phyloP scores from a whole-genome alignment of 2,113 vertebrate genomes.

The Machaerirhynchus nigripectus region DNA sequence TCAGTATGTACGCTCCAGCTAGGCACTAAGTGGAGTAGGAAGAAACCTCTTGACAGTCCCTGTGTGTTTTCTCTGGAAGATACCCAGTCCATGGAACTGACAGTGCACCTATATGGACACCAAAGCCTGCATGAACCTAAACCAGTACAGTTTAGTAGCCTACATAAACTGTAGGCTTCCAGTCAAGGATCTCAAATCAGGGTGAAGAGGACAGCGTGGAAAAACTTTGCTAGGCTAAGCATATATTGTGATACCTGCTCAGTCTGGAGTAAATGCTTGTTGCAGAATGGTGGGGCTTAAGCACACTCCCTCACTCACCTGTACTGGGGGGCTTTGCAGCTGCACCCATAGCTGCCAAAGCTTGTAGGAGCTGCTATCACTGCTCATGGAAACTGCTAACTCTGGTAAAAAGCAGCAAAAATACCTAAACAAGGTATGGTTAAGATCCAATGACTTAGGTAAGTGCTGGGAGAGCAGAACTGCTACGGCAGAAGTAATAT shows the following conservation, averaged over 20 bases:
- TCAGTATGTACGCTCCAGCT: not conserved
- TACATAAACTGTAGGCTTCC: not conserved
- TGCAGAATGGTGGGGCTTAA: not conserved
- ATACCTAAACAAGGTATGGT: not conserved
- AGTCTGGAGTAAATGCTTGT: not conserved
- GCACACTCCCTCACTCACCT: not conserved
- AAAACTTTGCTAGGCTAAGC: not conserved
- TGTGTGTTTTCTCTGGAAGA: not conserved
- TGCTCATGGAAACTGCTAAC: not conserved
- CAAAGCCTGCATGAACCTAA: not conserved
- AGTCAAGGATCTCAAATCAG: not conserved
- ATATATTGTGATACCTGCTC: accelerated
- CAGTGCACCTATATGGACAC: not conserved
- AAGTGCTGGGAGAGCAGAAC: not conserved
- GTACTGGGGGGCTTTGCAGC: not conserved
- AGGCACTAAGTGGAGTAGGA: not conserved
- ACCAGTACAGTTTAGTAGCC: not conserved
- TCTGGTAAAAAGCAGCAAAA: not conserved
- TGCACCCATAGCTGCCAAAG: not conserved
- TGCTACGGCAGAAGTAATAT: not conserved
- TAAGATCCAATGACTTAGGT: not conserved
- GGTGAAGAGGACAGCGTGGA: not conserved
- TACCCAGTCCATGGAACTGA: not conserved
- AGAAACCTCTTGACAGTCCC: not conserved
- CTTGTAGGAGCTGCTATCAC: not conserved